Evolutionary conservation across 2,113 vertebrate genomes (phyloP).

Genomic region (Chloroceryle aenea): DNA sequence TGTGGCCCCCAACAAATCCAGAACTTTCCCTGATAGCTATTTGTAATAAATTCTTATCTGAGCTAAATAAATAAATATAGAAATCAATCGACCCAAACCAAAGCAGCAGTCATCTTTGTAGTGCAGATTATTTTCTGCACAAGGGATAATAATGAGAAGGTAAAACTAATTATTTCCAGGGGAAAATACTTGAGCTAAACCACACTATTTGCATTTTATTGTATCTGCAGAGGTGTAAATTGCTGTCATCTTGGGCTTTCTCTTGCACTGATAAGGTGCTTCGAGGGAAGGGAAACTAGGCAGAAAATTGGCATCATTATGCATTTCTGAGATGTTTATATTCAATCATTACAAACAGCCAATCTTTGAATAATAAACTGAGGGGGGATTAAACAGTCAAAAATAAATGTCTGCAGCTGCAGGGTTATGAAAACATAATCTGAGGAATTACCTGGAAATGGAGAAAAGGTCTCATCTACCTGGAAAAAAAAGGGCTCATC

Average conservation of each 20-base stretch:
- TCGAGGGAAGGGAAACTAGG: neutral
- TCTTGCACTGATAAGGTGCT: neutral
- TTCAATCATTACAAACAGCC: neutral
- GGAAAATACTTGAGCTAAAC: neutral
- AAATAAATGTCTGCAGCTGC: neutral
- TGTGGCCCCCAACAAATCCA: neutral
- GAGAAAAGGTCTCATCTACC: neutral
- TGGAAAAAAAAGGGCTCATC: neutral
- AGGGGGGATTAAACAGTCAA: neutral
- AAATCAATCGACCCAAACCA: too few relatives aligned
- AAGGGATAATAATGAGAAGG: neutral
- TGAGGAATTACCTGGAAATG: neutral
- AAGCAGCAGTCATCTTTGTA: neutral
- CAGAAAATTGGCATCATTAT: slow-evolving; percentile 30
- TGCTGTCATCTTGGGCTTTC: neutral
- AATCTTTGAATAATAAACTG: slow-evolving; percentile 3
- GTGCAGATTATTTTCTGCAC: neutral
- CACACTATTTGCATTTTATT: neutral
- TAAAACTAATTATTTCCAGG: neutral
- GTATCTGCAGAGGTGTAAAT: slow-evolving; percentile 22
- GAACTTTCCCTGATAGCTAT: neutral
- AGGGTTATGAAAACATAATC: neutral
- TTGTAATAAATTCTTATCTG: neutral
- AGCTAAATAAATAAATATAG: neutral
- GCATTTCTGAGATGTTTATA: neutral